phyloP scores from a whole-genome alignment of 1,140 invertebrate species.

The Procambarus virginalis region DNA sequence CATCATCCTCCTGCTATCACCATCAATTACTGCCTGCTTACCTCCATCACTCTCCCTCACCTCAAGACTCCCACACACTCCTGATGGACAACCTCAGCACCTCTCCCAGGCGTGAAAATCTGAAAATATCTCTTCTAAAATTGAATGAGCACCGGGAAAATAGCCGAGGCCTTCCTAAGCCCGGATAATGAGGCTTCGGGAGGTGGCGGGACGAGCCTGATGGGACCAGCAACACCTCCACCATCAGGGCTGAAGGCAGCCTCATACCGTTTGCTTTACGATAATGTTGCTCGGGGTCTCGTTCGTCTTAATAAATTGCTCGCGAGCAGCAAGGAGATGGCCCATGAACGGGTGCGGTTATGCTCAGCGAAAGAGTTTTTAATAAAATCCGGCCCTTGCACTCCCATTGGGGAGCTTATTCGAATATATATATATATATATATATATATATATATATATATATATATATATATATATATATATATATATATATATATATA shows the following conservation, averaged over 20 bases:
- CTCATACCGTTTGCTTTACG: not conserved
- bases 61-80: not conserved
- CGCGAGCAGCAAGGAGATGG: not conserved
- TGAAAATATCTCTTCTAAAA: conserved; percentile 2
- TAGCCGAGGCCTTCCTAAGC: not conserved
- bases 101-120: not conserved
- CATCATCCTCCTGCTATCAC: not conserved
- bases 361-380: too few species aligned
- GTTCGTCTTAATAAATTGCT: not conserved
- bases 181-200: conserved; percentile 4
- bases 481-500: conserved; percentile 16
- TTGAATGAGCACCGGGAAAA: conserved; percentile 9
- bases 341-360: not conserved
- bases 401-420: not conserved
- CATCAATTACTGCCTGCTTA: not conserved
- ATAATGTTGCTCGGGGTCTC: not conserved
- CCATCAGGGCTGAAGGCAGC: not conserved
- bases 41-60: not conserved
- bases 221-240: not conserved
- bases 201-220: not conserved
- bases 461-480: conserved; percentile 16
- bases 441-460: conserved; percentile 14
- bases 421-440: not conserved
- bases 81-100: not conserved
- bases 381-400: too few species aligned